Evolutionary conservation across 2,113 vertebrate genomes (phyloP).

Genomic region (Elachura formosa): DNA sequence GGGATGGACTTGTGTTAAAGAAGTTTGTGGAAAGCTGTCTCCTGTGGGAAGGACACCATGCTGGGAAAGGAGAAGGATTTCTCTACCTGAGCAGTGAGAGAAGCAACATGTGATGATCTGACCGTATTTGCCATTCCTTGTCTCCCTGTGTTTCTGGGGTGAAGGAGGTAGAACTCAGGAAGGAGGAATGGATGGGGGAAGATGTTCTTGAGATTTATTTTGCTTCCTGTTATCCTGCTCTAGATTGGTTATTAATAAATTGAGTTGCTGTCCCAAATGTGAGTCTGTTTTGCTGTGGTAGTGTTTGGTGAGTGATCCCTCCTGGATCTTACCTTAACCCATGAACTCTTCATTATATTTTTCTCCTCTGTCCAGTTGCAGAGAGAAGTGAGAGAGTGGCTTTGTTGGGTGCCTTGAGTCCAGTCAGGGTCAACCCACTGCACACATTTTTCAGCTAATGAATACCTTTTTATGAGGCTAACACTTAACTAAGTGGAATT

Average conservation of each 20-base stretch:
- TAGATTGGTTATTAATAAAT: not conserved
- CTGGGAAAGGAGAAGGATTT: not conserved
- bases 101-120: not conserved
- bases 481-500: not conserved
- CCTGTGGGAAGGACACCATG: accelerated
- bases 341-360: accelerated
- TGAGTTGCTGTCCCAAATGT: not conserved
- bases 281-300: not conserved
- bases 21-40: not conserved
- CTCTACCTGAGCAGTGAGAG: not conserved
- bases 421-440: not conserved
- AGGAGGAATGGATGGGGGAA: not conserved
- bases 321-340: not conserved
- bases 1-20: not conserved
- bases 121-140: not conserved
- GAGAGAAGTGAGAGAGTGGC: not conserved
- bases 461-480: not conserved
- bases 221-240: not conserved
- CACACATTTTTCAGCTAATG: not conserved
- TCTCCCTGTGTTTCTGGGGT: not conserved
- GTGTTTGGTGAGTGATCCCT: not conserved
- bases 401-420: not conserved
- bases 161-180: not conserved
- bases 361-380: not conserved
- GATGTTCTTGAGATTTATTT: not conserved